A percentile compares a stretch with the other conserved stretches of the same genome.
These are phyloP conservation scores for Darevskia mixta DNA, from an alignment of 2,797 vertebrate genomes.

Conservation along the genomic window DNA sequence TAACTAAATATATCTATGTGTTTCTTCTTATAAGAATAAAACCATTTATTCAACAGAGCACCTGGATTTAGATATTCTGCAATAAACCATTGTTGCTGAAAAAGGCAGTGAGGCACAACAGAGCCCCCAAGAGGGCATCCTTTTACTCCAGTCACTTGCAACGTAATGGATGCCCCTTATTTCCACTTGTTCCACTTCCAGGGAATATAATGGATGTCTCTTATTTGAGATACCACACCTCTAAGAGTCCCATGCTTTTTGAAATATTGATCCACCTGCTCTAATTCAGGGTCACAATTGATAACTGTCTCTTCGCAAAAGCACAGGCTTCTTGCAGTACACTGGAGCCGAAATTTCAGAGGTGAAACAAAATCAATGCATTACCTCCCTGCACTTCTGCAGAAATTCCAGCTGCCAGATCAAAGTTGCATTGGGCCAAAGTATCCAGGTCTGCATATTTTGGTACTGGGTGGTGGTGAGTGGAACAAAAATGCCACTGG, in stretches of 20 bases:
- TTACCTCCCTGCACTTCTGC: background rate
- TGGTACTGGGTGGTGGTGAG: background rate
- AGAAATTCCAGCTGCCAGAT: background rate
- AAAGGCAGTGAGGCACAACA: background rate
- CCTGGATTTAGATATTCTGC: background rate
- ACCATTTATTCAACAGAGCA: background rate
- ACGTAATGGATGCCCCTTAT: slow-evolving; percentile 21
- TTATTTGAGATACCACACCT: slow-evolving; percentile 5
- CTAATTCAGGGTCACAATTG: background rate
- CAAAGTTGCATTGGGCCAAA: background rate
- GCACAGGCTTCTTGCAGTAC: background rate
- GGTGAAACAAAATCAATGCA: slow-evolving; percentile 12
- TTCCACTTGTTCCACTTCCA: background rate
- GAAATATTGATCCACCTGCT: slow-evolving; percentile 8
- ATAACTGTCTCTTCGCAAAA: background rate
- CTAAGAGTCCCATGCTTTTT: background rate
- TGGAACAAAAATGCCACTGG: background rate
- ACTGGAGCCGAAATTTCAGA: background rate
- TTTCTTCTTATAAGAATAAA: background rate
- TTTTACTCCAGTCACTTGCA: background rate
- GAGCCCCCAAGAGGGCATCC: background rate
- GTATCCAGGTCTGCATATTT: background rate
- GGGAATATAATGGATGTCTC: slow-evolving; percentile 11
- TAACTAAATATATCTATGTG: background rate
- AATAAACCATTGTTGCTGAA: background rate